These are phyloP conservation scores for Speoplatyrhinus poulsoni DNA, from an alignment of 2,113 vertebrate species.

Conservation along the genomic window DNA sequence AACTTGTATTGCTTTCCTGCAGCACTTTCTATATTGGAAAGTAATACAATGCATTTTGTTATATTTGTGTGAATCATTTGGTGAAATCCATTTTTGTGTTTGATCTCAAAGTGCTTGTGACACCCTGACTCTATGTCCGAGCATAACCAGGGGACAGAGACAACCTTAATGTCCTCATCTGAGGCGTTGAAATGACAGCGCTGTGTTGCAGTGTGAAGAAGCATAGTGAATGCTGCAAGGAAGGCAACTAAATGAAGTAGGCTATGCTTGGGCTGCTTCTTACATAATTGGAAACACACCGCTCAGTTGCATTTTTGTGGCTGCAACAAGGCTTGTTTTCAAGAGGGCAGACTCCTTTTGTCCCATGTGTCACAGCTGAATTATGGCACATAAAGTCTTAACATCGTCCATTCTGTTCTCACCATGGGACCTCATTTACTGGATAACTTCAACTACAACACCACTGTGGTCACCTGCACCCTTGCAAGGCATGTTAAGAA, in stretches of 20 bases:
- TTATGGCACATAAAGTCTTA: slow-evolving; percentile 35
- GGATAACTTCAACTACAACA: slow-evolving; percentile 40
- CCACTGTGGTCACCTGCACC: slow-evolving; percentile 23
- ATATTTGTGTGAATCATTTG: slow-evolving; percentile 29
- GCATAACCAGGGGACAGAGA: slow-evolving; percentile 23
- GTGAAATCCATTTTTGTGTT: slow-evolving; percentile 29
- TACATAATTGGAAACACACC: slow-evolving; percentile 68
- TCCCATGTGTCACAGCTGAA: slow-evolving; percentile 43
- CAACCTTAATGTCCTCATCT: slow-evolving; percentile 42
- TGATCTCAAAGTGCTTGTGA: slow-evolving; percentile 39
- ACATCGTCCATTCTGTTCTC: slow-evolving; percentile 44
- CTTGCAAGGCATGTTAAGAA: slow-evolving; percentile 4
- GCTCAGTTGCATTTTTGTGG: slow-evolving; percentile 61
- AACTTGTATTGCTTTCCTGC: slow-evolving; percentile 38
- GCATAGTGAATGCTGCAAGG: slow-evolving; percentile 30
- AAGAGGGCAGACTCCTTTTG: slow-evolving; percentile 49
- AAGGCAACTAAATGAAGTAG: slow-evolving; percentile 57
- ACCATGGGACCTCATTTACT: slow-evolving; percentile 15
- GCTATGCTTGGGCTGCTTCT: slow-evolving; percentile 46
- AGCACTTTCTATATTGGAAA: slow-evolving; percentile 41
- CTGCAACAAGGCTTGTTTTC: slow-evolving; percentile 43
- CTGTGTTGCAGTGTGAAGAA: slow-evolving; percentile 39
- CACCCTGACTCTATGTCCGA: not conserved
- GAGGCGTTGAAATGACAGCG: slow-evolving; percentile 25
- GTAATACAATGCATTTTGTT: slow-evolving; percentile 49